These are phyloP conservation scores for Drosophila kurseongensis DNA, from an alignment of 1,140 invertebrate species.

Conservation along the genomic window DNA sequence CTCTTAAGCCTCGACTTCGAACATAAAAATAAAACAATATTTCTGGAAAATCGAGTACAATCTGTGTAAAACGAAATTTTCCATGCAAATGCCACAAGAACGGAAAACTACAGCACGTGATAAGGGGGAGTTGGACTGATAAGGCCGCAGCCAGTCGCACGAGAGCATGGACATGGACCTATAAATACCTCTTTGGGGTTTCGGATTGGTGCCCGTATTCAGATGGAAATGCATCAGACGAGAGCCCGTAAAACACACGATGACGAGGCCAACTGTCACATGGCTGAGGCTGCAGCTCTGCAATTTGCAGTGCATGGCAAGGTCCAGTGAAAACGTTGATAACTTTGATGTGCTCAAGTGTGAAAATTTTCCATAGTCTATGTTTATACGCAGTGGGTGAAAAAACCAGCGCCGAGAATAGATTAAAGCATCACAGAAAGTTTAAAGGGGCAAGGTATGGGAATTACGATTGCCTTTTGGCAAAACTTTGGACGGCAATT, in stretches of 20 bases:
- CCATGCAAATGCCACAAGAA: constrained; percentile 55
- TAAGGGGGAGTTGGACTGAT: constrained; percentile 57
- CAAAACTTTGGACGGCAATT: constrained; percentile 10
- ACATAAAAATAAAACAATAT: background rate
- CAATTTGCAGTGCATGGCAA: constrained; percentile 49
- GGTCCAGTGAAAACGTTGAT: constrained; percentile 33
- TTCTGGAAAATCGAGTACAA: constrained; percentile 10
- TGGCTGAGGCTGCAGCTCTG: constrained; percentile 35
- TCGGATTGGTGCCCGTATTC: constrained; percentile 32
- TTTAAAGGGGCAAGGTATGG: constrained; percentile 1
- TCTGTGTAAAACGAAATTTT: constrained; percentile 58
- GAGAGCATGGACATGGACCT: constrained; percentile 24
- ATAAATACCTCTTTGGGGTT: constrained; percentile 42
- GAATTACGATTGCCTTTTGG: constrained; percentile 1
- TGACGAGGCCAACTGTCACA: constrained; percentile 34
- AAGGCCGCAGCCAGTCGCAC: constrained; percentile 32
- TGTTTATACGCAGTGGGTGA: constrained; percentile 25
- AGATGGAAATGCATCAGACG: constrained; percentile 58
- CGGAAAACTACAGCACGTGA: constrained; percentile 81
- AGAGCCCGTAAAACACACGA: constrained; percentile 39
- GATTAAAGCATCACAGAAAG: constrained; percentile 19
- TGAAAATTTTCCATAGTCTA: constrained; percentile 36
- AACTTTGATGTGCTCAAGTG: constrained; percentile 16
- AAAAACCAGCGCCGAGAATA: constrained; percentile 2
- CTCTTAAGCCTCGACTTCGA: background rate